Percentiles rank a stretch among this genome's conserved stretches.
These are phyloP conservation scores for Actinopyga echinites DNA, from an alignment of 53 echinoderm and acorn worm genomes.

Conservation along the genomic window DNA sequence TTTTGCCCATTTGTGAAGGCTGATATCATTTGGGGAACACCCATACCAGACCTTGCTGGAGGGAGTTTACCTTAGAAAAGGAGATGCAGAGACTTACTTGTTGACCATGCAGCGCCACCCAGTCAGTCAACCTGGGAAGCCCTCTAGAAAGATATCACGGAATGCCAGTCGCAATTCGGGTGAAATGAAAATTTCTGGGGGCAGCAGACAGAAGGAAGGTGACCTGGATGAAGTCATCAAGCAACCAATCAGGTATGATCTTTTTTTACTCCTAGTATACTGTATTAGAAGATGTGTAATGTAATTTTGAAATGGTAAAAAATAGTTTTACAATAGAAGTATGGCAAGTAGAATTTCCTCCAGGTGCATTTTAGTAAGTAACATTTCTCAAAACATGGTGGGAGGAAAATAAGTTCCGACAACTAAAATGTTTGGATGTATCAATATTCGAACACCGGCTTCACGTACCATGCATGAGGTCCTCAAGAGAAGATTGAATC, in stretches of 20 bases:
- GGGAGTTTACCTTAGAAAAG: constrained; percentile 86
- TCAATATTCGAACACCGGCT: too few species aligned
- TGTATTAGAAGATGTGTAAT: too few species aligned
- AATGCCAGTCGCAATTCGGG: not conserved
- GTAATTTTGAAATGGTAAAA: too few species aligned
- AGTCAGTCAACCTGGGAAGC: constrained; percentile 3
- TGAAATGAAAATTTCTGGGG: constrained; percentile 28
- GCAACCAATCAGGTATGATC: constrained; percentile 48
- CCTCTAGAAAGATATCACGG: constrained; percentile 10
- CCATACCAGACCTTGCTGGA: constrained; percentile 75
- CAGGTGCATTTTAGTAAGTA: too few species aligned
- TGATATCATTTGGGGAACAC: constrained; percentile 54
- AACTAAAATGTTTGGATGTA: too few species aligned
- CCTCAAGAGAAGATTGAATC: too few species aligned
- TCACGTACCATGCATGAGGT: too few species aligned
- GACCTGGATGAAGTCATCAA: constrained; percentile 52
- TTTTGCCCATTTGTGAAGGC: not conserved
- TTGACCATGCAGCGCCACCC: constrained; percentile 64
- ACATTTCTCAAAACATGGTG: too few species aligned
- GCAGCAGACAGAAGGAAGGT: constrained; percentile 36
- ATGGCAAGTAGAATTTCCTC: too few species aligned
- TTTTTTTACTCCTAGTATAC: not conserved
- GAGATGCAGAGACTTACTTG: constrained; percentile 83
- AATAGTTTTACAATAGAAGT: too few species aligned
- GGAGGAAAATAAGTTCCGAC: too few species aligned